Evolutionary conservation across 30 jellyfish, hydroid and myxozoan species (phyloP).

Genomic region (Aurelia sp.): DNA sequence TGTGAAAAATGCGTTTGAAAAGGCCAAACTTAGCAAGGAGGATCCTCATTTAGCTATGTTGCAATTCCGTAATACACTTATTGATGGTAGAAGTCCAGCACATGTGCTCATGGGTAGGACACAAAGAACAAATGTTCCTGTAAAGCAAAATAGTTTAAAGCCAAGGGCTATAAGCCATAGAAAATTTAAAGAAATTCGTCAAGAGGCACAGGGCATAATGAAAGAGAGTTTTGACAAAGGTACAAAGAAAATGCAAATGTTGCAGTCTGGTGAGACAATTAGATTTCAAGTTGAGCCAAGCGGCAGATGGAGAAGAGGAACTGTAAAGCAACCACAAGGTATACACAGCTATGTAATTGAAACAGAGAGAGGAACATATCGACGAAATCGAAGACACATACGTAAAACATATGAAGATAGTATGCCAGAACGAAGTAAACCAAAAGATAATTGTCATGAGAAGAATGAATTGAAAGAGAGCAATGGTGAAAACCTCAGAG

Average conservation of each 20-base stretch:
- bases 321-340: conserved; percentile 4
- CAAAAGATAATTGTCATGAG: not conserved
- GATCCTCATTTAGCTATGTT: conserved; percentile 44
- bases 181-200: not conserved
- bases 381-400: conserved; percentile 7
- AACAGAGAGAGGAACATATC: conserved; percentile 22
- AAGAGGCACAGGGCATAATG: not conserved
- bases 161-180: not conserved
- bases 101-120: conserved; percentile 5
- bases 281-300: conserved; percentile 12
- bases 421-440: not conserved
- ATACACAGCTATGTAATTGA: conserved; percentile 5
- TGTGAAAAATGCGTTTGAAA: conserved; percentile 6
- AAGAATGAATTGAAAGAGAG: too few relatives aligned
- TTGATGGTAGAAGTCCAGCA: conserved; percentile 28
- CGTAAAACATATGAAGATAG: conserved; percentile 4
- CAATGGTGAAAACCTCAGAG: too few relatives aligned
- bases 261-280: not conserved
- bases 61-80: conserved; percentile 21
- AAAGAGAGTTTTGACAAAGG: not conserved
- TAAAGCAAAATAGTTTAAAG: not conserved
- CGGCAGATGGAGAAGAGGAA: conserved; percentile 31
- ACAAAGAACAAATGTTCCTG: conserved; percentile 21
- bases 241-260: conserved; percentile 1
- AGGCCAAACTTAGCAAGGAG: conserved; percentile 1